phyloP scores from a whole-genome alignment of 2,888 invertebrate species.

The Vesta saturnalis region DNA sequence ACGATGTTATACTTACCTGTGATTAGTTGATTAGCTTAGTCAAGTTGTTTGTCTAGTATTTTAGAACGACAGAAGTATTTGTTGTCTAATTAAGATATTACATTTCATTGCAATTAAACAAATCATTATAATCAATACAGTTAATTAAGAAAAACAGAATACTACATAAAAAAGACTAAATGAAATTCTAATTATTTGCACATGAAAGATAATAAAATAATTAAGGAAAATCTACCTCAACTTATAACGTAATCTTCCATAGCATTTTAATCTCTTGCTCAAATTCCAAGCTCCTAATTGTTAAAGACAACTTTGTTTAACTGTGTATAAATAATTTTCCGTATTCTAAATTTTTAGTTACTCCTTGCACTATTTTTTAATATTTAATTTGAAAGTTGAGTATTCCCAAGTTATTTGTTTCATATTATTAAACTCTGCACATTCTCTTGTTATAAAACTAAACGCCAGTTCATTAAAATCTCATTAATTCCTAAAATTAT shows the following conservation, averaged over 20 bases:
- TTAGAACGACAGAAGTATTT: no score
- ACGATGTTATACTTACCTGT: no score
- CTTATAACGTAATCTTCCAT: background rate
- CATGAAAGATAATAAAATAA: slow-evolving; percentile 1
- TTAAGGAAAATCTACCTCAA: background rate
- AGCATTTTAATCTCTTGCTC: background rate
- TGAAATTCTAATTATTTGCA: background rate
- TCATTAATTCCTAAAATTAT: slow-evolving; percentile 10
- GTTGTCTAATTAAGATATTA: no score
- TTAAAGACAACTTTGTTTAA: slow-evolving; percentile 5
- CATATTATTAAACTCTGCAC: slow-evolving; percentile 5
- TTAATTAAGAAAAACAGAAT: no score
- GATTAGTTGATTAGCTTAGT: no score
- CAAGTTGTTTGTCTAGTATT: no score
- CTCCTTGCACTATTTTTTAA: slow-evolving; percentile 2
- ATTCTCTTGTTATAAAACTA: slow-evolving; percentile 7
- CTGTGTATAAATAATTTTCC: slow-evolving; percentile 10
- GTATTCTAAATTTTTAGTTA: slow-evolving; percentile 7
- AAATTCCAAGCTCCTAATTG: slow-evolving; percentile 1
- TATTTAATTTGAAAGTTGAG: slow-evolving; percentile 13
- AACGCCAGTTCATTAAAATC: slow-evolving; percentile 8
- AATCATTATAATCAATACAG: no score
- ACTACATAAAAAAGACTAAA: no score
- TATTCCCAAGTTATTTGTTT: slow-evolving; percentile 13
- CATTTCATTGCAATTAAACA: no score